Evolutionary conservation across 2,888 invertebrate species (phyloP), one percentile per base, ranked within the genome.

Genomic region (Papilio elwesi): DNA sequence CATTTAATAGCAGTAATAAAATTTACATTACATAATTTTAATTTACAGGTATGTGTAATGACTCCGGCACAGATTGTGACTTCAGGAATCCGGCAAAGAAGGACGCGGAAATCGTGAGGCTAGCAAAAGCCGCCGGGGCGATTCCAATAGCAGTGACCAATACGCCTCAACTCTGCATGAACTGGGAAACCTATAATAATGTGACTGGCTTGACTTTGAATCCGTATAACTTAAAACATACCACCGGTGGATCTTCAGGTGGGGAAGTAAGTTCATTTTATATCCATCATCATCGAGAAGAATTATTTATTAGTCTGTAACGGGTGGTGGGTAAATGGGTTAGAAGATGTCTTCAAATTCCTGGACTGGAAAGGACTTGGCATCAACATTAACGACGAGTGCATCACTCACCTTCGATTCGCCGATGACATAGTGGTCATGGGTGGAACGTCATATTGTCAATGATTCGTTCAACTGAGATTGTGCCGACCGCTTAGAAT

Each of bases 161-260:
- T 86, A 97, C 98, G 0, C 98, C 98, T 0, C 98, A 98, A 83
- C 93, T 98, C 65, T 98, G 98, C 82, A 94, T 98, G 95, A 97
- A 97, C 93, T 98, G 97, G 96, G 98, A 99, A 89, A 97, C 97
- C 0, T 96, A 95, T 79, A 99, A 99, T 90, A 96, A 96, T 73
- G 95, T 98, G 0, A 97, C 97, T 52, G 99, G 99, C 0, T 94
- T 96, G 59, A 97, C 98, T 0, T 96, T 95, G 83, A 99, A 99
- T 90, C 98, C 99, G 0, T 98, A 98, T 83, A 97, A 98, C 84
- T 95, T 96, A 70, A 95, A 95, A 47, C 95, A 97, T 77, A 98
- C 96, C 0, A 95, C 96, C 6, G 99, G 98, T 0, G 99, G 99
- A 8, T 98, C 98, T 15, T 98, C 98, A 48, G 98, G 98, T 74